Percentiles rank a stretch among this genome's conserved stretches.
Conservation (phyloP, 2,113 vertebrate species). For the Trogon surrucura region DNA sequence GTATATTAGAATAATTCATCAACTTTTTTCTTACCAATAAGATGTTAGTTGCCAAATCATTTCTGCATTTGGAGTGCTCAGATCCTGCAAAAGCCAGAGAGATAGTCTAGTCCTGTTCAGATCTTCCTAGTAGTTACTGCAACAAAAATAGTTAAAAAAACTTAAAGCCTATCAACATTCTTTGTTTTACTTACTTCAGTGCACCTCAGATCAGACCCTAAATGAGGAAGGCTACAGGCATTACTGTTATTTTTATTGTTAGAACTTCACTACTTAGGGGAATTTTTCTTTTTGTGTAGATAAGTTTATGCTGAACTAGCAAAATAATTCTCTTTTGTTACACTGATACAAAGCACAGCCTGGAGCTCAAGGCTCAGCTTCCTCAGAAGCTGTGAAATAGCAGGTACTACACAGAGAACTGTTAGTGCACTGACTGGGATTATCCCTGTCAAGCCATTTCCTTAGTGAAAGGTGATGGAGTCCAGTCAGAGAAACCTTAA, state of each 20-base stretch:
- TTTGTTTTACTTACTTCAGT: background rate
- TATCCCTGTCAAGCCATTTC: background rate
- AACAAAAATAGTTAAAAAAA: background rate
- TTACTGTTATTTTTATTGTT: background rate
- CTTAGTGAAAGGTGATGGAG: background rate
- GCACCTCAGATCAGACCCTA: background rate
- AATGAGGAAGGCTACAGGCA: background rate
- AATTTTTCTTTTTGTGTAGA: background rate
- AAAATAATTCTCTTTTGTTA: background rate
- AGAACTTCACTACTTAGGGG: background rate
- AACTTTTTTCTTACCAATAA: conserved; percentile 19
- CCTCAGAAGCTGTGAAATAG: background rate
- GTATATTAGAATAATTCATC: background rate
- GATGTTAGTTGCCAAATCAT: background rate
- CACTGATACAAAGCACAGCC: background rate
- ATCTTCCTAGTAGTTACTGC: background rate
- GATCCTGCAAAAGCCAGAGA: background rate
- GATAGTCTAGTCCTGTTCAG: background rate
- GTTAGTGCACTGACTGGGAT: background rate
- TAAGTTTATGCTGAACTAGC: background rate
- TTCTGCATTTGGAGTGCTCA: background rate
- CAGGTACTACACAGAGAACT: background rate
- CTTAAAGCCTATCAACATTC: background rate
- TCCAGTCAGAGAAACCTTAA: background rate
- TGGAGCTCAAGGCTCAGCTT: background rate